These are phyloP conservation scores for Anolis apletophallus DNA, from an alignment of 2,797 vertebrate genomes.

Conservation along the genomic window DNA sequence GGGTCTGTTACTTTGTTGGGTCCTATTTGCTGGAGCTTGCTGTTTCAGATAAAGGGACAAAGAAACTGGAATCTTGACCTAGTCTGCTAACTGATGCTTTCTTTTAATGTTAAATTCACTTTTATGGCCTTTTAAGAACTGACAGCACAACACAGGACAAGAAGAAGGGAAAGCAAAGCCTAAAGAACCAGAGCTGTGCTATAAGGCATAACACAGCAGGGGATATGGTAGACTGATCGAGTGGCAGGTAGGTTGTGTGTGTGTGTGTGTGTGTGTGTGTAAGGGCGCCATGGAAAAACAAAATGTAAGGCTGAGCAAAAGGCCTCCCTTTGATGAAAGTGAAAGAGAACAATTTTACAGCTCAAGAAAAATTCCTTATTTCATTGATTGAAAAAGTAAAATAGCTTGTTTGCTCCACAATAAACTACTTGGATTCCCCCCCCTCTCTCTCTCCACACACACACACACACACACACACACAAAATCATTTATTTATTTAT, in stretches of 20 bases:
- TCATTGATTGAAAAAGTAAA: slow-evolving; percentile 76
- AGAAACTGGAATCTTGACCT: not conserved
- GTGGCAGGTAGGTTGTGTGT: slow-evolving; percentile 27
- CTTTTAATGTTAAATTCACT: slow-evolving; percentile 19
- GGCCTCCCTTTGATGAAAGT: slow-evolving; percentile 49
- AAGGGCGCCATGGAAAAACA: slow-evolving; percentile 24
- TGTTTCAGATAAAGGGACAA: slow-evolving; percentile 11
- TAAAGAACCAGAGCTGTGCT: slow-evolving; percentile 29
- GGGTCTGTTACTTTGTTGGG: slow-evolving; percentile 4
- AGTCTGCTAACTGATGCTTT: slow-evolving; percentile 16
- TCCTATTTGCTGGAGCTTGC: slow-evolving; percentile 25
- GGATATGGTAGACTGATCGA: slow-evolving; percentile 13
- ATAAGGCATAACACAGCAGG: slow-evolving; percentile 38
- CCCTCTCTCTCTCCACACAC: no score
- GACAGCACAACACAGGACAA: slow-evolving; percentile 20
- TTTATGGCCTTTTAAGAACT: slow-evolving; percentile 19
- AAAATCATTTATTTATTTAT: no score
- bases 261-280: no score
- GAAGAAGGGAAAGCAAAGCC: slow-evolving; percentile 8
- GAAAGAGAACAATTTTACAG: slow-evolving; percentile 63
- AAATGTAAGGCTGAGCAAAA: slow-evolving; percentile 58
- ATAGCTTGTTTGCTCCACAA: slow-evolving; percentile 65
- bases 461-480: no score
- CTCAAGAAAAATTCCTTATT: slow-evolving; percentile 67
- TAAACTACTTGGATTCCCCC: slow-evolving; percentile 66